These are phyloP conservation scores for Nowickia ferox DNA, from an alignment of 2,888 invertebrate species.

Conservation along the genomic window DNA sequence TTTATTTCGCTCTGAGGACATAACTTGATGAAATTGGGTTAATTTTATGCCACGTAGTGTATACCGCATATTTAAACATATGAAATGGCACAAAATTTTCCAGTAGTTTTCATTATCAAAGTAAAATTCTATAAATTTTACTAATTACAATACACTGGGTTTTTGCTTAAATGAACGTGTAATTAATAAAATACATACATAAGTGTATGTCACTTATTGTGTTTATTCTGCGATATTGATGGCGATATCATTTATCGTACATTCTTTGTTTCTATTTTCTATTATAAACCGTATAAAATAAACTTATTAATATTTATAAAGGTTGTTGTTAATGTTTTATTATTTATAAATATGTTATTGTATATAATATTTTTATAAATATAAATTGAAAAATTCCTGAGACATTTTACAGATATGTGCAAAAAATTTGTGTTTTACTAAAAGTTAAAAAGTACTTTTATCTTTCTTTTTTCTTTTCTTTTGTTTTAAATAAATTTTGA, in stretches of 20 bases:
- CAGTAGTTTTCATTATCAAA: conserved; percentile 13
- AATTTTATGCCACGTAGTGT: conserved; percentile 43
- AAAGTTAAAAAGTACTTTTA: conserved; percentile 48
- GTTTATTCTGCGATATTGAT: conserved; percentile 54
- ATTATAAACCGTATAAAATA: conserved; percentile 50
- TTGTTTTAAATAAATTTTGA: conserved; percentile 49
- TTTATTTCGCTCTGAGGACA: not conserved
- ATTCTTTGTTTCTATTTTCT: conserved; percentile 3
- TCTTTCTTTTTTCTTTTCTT: conserved; percentile 3
- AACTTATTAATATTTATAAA: conserved; percentile 44
- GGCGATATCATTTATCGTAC: conserved; percentile 32
- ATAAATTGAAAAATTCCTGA: conserved; percentile 79
- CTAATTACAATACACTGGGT: conserved; percentile 46
- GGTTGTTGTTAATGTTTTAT: conserved; percentile 62
- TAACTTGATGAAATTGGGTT: no score
- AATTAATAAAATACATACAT: conserved; percentile 5
- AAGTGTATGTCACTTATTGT: conserved; percentile 5
- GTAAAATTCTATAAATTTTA: conserved; percentile 43
- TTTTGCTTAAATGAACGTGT: conserved; percentile 37
- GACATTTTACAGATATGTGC: conserved; percentile 82
- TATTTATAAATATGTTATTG: conserved; percentile 56
- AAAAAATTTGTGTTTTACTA: conserved; percentile 78
- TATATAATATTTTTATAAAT: conserved; percentile 61
- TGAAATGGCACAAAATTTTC: conserved; percentile 61
- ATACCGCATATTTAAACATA: conserved; percentile 26